phyloP scores from a whole-genome alignment of 2,113 vertebrate genomes.

The Donacobius atricapilla region DNA sequence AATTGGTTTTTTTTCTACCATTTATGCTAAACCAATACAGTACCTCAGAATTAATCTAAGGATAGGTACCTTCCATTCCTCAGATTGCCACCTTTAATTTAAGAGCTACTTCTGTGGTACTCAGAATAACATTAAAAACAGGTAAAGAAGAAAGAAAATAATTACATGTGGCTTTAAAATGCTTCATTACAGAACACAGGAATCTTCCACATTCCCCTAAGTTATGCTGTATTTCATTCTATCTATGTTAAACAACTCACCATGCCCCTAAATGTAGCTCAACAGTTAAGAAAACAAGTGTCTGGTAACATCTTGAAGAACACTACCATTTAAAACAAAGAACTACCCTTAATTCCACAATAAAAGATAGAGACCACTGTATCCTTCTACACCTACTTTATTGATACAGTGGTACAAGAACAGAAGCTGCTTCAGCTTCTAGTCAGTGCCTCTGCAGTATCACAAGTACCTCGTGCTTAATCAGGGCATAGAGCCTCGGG shows the following conservation, averaged over 20 bases:
- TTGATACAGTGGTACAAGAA: neutral
- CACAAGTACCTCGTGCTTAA: neutral
- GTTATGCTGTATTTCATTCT: neutral
- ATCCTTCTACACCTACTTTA: neutral
- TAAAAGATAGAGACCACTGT: neutral
- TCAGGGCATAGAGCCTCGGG: neutral
- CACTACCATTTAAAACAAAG: neutral
- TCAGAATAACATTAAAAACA: neutral
- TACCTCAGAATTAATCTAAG: neutral
- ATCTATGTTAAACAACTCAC: neutral
- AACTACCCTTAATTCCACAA: neutral
- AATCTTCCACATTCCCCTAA: neutral
- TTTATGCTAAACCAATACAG: too few species aligned
- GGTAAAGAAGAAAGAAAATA: neutral
- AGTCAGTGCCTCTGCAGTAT: neutral
- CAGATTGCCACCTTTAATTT: neutral
- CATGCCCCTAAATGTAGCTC: neutral
- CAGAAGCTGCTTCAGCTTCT: neutral
- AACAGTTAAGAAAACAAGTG: neutral
- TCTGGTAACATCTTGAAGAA: neutral
- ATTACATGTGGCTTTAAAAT: neutral
- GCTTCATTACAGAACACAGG: neutral
- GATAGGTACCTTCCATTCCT: neutral
- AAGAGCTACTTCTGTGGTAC: neutral
- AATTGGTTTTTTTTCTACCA: too few species aligned